Percentiles rank a stretch among this genome's conserved stretches.
phyloP scores from a whole-genome alignment of 2,797 vertebrate genomes.

The Chelmon rostratus region DNA sequence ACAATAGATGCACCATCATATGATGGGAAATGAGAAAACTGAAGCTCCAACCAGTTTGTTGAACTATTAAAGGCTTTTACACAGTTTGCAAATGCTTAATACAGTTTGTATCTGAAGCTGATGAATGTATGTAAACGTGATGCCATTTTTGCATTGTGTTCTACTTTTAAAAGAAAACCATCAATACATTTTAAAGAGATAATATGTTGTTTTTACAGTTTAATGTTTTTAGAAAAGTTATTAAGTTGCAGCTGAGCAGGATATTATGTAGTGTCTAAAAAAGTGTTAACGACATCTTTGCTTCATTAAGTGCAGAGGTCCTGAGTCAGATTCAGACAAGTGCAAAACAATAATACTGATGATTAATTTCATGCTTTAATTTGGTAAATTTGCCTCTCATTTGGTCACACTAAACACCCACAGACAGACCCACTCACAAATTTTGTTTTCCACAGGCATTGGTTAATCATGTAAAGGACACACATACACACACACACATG shows the following conservation, averaged over 20 bases:
- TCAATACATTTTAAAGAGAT: constrained; percentile 18
- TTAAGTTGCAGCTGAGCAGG: constrained; percentile 28
- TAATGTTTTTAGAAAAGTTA: constrained; percentile 31
- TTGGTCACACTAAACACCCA: constrained; percentile 45
- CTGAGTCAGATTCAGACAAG: constrained; percentile 35
- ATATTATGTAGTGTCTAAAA: constrained; percentile 39
- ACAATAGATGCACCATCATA: no score
- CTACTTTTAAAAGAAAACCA: constrained; percentile 8
- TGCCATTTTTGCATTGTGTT: neutral
- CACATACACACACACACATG: neutral
- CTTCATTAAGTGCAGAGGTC: constrained; percentile 26
- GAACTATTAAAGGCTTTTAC: neutral
- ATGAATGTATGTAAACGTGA: neutral
- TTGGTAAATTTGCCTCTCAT: constrained; percentile 46
- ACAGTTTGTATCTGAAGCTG: neutral
- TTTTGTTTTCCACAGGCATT: constrained; percentile 18
- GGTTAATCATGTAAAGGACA: constrained; percentile 27
- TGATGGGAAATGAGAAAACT: neutral
- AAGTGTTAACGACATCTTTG: constrained; percentile 45
- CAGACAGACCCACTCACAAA: constrained; percentile 18
- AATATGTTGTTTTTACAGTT: constrained; percentile 16
- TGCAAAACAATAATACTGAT: constrained; percentile 26
- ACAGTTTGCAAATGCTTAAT: neutral
- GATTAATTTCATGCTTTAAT: constrained; percentile 44
- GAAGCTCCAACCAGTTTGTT: neutral